A percentile compares a stretch with the other conserved stretches of the same genome.
phyloP scores from a whole-genome alignment of 2,888 invertebrate genomes.

The Tuberolachnus salignus region DNA sequence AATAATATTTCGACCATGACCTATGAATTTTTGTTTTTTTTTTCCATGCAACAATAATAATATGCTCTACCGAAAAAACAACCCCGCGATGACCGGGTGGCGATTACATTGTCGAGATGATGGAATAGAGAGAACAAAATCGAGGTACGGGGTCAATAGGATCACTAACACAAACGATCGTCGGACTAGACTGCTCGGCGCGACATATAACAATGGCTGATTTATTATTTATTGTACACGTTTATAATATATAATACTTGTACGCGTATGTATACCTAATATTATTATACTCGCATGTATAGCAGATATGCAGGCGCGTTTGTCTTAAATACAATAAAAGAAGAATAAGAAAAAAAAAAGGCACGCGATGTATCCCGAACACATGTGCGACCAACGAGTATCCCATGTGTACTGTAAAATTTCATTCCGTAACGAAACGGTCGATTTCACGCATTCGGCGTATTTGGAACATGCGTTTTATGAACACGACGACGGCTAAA shows the following conservation, averaged over 20 bases:
- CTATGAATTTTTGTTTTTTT: not conserved
- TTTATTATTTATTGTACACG: conserved; percentile 50
- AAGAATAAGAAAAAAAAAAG: conserved; percentile 17
- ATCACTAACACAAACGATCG: conserved; percentile 29
- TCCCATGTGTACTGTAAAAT: conserved; percentile 18
- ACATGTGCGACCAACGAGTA: conserved; percentile 34
- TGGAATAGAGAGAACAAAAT: conserved; percentile 39
- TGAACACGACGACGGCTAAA: not conserved
- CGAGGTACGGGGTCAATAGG: conserved; percentile 33
- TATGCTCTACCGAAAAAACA: conserved; percentile 17
- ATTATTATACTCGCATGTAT: too few species aligned
- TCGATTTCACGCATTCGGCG: conserved; percentile 30
- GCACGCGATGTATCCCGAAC: conserved; percentile 36
- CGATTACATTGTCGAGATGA: conserved; percentile 42
- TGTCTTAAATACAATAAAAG: conserved; percentile 46
- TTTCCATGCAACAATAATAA: not conserved
- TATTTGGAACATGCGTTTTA: conserved; percentile 7
- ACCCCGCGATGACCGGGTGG: conserved; percentile 20
- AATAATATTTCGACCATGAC: not conserved
- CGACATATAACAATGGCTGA: conserved; percentile 48
- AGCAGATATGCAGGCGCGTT: not conserved
- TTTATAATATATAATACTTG: conserved; percentile 40
- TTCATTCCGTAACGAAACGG: conserved; percentile 35
- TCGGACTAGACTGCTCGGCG: conserved; percentile 52
- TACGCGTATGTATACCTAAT: not conserved